phyloP scores from a whole-genome alignment of 2,888 invertebrate species.

The Spodoptera picta region DNA sequence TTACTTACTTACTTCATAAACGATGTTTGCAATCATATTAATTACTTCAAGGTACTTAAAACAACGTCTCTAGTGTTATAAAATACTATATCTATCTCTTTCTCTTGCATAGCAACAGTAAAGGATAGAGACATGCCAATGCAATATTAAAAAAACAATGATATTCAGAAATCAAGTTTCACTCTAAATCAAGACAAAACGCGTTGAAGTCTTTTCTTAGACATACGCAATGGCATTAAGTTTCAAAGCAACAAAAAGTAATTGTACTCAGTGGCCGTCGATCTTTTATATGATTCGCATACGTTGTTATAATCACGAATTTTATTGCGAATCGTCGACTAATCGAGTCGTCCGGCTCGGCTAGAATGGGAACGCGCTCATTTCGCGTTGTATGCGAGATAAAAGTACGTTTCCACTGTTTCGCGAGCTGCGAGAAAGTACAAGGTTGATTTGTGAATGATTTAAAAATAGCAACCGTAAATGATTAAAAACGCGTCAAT shows the following conservation, averaged over 20 bases:
- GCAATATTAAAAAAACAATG: constrained; percentile 5
- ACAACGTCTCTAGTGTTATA: background rate
- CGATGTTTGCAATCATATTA: too few relatives aligned
- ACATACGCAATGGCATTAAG: constrained; percentile 18
- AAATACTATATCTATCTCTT: constrained; percentile 1
- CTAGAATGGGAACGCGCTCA: constrained; percentile 74
- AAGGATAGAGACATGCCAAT: background rate
- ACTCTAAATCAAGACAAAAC: constrained; percentile 24
- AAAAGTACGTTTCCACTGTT: constrained; percentile 64
- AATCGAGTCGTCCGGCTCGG: constrained; percentile 65
- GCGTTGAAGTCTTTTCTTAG: constrained; percentile 70
- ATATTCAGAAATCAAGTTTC: constrained; percentile 3
- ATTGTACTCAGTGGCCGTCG: constrained; percentile 23
- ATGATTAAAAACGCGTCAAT: too few relatives aligned
- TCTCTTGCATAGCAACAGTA: background rate
- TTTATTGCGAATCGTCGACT: constrained; percentile 64
- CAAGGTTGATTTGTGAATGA: constrained; percentile 34
- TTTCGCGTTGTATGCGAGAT: constrained; percentile 71
- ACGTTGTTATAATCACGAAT: constrained; percentile 58
- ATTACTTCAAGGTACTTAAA: too few relatives aligned
- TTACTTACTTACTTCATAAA: too few relatives aligned
- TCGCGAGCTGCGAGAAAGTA: constrained; percentile 19
- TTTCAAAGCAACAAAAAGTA: constrained; percentile 28
- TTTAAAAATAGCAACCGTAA: too few relatives aligned
- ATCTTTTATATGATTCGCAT: constrained; percentile 38